Evolutionary conservation across 2,888 invertebrate species (phyloP).

Genomic region (Diloba caeruleocephala): DNA sequence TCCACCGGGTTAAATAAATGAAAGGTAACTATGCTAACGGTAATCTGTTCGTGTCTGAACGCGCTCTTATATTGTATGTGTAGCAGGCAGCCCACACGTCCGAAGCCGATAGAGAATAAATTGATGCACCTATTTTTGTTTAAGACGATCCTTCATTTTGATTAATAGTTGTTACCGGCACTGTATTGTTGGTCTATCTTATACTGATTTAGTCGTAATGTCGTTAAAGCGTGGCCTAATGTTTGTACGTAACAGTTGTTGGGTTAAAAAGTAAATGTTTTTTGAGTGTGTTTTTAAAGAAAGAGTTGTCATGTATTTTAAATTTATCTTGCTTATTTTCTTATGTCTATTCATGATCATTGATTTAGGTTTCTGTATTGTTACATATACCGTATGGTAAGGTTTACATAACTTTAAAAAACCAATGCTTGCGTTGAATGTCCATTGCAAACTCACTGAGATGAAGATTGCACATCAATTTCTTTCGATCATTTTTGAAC

Average conservation of each 20-base stretch:
- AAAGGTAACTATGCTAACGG: no score
- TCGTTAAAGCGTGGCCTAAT: constrained; percentile 67
- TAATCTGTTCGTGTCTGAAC: constrained; percentile 29
- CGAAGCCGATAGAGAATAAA: constrained; percentile 71
- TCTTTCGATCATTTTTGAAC: no score
- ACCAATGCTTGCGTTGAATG: no score
- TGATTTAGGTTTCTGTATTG: no score
- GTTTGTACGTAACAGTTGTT: constrained; percentile 16
- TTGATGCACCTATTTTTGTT: constrained; percentile 81
- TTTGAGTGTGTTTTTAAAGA: constrained; percentile 12
- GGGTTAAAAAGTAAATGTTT: constrained; percentile 9
- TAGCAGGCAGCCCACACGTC: constrained; percentile 60
- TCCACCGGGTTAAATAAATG: no score
- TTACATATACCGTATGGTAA: no score
- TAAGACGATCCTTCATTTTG: constrained; percentile 81
- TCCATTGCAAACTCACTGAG: no score
- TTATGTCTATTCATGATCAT: no score
- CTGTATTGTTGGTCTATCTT: constrained; percentile 75
- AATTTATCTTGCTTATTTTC: constrained; percentile 22
- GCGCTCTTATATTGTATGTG: constrained; percentile 39
- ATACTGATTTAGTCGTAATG: constrained; percentile 82
- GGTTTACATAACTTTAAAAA: no score
- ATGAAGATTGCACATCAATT: no score
- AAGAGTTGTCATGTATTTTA: constrained; percentile 32
- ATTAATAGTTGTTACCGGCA: constrained; percentile 74